Evolutionary conservation across 1,140 invertebrate genomes (phyloP).

Genomic region (Heliconius melpomene): DNA sequence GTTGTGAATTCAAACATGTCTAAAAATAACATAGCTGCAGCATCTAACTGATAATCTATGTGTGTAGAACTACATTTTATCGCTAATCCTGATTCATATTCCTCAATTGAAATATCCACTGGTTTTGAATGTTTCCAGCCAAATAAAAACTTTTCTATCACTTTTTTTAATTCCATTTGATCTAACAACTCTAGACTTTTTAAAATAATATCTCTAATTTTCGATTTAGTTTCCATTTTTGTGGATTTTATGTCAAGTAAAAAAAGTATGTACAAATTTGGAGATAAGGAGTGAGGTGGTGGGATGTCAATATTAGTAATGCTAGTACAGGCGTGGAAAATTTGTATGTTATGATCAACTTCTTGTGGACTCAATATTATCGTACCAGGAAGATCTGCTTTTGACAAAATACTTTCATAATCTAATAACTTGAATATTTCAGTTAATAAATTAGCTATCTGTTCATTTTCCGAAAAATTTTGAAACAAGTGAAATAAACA

Average conservation of each 20-base stretch:
- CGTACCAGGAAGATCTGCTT: slow-evolving; percentile 60
- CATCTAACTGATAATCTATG: background rate
- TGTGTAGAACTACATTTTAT: slow-evolving; percentile 52
- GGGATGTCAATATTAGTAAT: slow-evolving; percentile 57
- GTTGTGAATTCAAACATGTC: slow-evolving; percentile 51
- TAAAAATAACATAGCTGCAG: slow-evolving; percentile 40
- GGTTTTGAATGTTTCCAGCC: slow-evolving; percentile 33
- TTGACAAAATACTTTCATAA: slow-evolving; percentile 49
- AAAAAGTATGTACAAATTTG: slow-evolving; percentile 66
- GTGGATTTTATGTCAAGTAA: slow-evolving; percentile 56
- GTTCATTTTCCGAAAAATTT: slow-evolving; percentile 70
- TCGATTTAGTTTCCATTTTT: slow-evolving; percentile 56
- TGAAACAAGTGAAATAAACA: slow-evolving; percentile 82
- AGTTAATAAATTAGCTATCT: slow-evolving; percentile 70
- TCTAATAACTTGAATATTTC: slow-evolving; percentile 73
- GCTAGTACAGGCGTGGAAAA: slow-evolving; percentile 72
- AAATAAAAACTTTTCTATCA: slow-evolving; percentile 57
- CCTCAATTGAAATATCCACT: slow-evolving; percentile 51
- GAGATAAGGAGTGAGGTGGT: slow-evolving; percentile 45
- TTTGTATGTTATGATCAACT: slow-evolving; percentile 70
- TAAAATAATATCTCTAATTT: slow-evolving; percentile 67
- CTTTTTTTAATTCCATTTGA: slow-evolving; percentile 44
- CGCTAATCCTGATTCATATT: slow-evolving; percentile 62
- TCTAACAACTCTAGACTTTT: slow-evolving; percentile 59
- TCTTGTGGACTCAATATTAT: slow-evolving; percentile 69